Percentiles rank a stretch among this genome's conserved stretches.
Conservation (phyloP, 2,888 invertebrate genomes). For the Julus scandinavius region DNA sequence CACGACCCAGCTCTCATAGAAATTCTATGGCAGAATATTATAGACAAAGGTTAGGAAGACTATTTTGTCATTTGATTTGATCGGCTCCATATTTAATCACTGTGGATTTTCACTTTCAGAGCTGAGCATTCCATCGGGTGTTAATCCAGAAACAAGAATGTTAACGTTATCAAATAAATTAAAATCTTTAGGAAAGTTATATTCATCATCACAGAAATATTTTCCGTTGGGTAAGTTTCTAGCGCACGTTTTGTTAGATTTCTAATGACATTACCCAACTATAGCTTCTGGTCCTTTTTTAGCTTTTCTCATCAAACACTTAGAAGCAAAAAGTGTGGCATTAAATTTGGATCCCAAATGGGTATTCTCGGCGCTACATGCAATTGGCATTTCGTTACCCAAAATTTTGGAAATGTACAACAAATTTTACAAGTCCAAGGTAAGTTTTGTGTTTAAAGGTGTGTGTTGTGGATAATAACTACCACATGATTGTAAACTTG, state of each 20-base stretch:
- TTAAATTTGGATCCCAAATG: slow-evolving; percentile 64
- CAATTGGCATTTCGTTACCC: slow-evolving; percentile 64
- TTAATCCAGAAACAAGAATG: slow-evolving; percentile 60
- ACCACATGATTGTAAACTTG: background rate
- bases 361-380: slow-evolving; percentile 65
- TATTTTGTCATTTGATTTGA: background rate
- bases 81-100: background rate
- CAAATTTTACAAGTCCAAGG: slow-evolving; percentile 65
- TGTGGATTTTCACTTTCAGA: slow-evolving; percentile 58
- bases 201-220: slow-evolving; percentile 83
- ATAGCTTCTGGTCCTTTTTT: slow-evolving; percentile 58
- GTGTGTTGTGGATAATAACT: background rate
- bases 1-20: slow-evolving; percentile 88
- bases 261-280: background rate
- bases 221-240: slow-evolving; percentile 81
- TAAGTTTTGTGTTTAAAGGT: slow-evolving; percentile 59
- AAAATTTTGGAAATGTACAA: slow-evolving; percentile 67
- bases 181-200: slow-evolving; percentile 79
- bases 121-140: slow-evolving; percentile 60
- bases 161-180: slow-evolving; percentile 75
- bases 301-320: slow-evolving; percentile 66
- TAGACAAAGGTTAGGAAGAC: slow-evolving; percentile 65
- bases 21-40: slow-evolving; percentile 89
- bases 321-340: slow-evolving; percentile 65
- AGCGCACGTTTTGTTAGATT: background rate